phyloP scores from a whole-genome alignment of 2,888 invertebrate species.

The Ormyrus rosae region DNA sequence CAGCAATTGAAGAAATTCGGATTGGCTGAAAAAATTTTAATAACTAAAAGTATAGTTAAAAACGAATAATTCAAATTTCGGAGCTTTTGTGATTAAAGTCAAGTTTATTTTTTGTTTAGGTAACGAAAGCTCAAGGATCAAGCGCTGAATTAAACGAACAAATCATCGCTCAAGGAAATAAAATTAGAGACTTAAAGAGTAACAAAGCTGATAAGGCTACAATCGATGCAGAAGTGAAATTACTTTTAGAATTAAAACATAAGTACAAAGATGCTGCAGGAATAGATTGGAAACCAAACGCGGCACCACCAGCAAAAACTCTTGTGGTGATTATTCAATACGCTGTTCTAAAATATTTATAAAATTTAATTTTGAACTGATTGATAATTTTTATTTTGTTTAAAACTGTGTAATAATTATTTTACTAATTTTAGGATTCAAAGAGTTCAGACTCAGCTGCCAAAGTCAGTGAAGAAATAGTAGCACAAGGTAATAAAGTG shows the following conservation, averaged over 20 bases:
- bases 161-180: constrained; percentile 76
- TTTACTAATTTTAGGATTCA: constrained; percentile 12
- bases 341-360: neutral
- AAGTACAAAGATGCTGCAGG: constrained; percentile 77
- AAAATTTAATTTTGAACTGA: neutral
- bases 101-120: constrained; percentile 15
- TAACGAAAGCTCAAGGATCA: constrained; percentile 51
- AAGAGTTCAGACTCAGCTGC: constrained; percentile 68
- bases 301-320: constrained; percentile 14
- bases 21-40: neutral
- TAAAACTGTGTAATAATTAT: neutral
- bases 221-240: constrained; percentile 80
- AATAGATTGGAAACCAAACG: constrained; percentile 72
- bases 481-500: constrained; percentile 72
- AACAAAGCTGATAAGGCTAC: constrained; percentile 66
- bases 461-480: constrained; percentile 73
- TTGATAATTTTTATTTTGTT: neutral
- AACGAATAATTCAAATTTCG: neutral
- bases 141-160: constrained; percentile 69
- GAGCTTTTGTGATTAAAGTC: neutral
- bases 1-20: neutral
- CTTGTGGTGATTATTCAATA: constrained; percentile 38
- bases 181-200: constrained; percentile 66
- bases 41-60: neutral
- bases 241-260: constrained; percentile 76